Conservation (phyloP, 2,888 invertebrate genomes). For the Tortrix viridana region DNA sequence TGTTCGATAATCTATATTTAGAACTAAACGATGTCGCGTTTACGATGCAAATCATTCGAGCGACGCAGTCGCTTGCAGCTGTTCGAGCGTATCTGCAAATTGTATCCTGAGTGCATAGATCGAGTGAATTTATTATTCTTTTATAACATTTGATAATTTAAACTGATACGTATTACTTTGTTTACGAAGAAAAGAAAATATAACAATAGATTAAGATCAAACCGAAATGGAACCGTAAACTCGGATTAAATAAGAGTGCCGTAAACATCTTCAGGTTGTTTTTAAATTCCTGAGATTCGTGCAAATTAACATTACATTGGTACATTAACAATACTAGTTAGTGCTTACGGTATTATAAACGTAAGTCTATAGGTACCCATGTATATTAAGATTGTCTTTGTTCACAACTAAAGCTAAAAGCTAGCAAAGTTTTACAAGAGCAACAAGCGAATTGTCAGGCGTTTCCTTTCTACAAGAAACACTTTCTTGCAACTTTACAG, state of each 20-base stretch:
- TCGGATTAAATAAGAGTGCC: too few relatives aligned
- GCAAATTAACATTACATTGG: too few relatives aligned
- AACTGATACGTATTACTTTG: neutral
- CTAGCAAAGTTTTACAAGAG: conserved; percentile 13
- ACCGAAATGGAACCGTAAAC: too few relatives aligned
- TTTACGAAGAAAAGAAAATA: neutral
- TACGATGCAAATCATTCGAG: conserved; percentile 20
- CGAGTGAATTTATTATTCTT: neutral
- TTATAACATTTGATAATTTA: neutral
- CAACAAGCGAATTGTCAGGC: conserved; percentile 16
- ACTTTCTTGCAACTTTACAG: conserved; percentile 18
- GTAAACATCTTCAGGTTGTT: too few relatives aligned
- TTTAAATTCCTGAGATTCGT: too few relatives aligned
- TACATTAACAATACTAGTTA: too few relatives aligned
- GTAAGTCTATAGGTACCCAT: too few relatives aligned
- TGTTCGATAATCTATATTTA: conserved; percentile 33
- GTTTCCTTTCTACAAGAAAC: conserved; percentile 8
- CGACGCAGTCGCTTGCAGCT: conserved; percentile 26
- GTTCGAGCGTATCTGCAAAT: conserved; percentile 13
- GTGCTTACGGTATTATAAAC: too few relatives aligned
- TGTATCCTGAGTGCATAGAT: neutral
- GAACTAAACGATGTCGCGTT: conserved; percentile 29
- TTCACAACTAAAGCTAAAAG: conserved; percentile 13
- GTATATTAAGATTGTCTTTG: neutral
- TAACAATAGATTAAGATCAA: too few relatives aligned